phyloP scores from a whole-genome alignment of 1,140 invertebrate species.

The Bombus sibiricus region DNA sequence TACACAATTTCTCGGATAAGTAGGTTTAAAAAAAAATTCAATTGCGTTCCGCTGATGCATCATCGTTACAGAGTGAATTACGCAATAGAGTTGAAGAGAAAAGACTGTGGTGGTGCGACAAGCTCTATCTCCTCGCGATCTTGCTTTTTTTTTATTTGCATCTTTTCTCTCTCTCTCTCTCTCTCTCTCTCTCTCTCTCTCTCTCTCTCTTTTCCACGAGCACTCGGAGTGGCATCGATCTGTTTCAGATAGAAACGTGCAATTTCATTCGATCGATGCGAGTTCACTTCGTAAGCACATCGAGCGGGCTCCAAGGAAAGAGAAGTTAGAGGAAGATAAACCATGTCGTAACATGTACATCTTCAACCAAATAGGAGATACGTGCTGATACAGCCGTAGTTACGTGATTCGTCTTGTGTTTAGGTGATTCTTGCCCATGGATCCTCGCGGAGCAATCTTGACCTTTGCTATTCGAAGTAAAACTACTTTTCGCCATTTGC shows the following conservation, averaged over 20 bases:
- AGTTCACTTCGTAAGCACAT: background rate
- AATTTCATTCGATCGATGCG: conserved; percentile 1
- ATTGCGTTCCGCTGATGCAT: background rate
- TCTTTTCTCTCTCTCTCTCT: background rate
- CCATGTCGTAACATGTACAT: conserved; percentile 15
- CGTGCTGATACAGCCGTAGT: background rate
- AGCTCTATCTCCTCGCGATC: background rate
- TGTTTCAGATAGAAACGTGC: background rate
- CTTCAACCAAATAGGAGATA: conserved; percentile 19
- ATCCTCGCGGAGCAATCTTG: background rate
- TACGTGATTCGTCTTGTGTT: conserved; percentile 14
- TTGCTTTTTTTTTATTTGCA: too few species aligned
- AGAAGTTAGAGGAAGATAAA: conserved; percentile 10
- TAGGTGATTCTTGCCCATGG: background rate
- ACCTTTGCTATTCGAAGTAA: background rate
- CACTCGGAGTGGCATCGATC: background rate
- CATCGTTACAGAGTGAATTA: conserved; percentile 5
- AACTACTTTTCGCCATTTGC: background rate
- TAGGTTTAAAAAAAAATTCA: background rate
- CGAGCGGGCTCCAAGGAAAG: background rate
- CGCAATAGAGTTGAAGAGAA: background rate
- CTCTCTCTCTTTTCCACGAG: background rate
- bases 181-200: background rate
- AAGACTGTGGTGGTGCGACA: background rate
- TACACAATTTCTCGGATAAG: background rate